Evolutionary conservation across 2,888 invertebrate species (phyloP).

Genomic region (Esperia sulphurella): DNA sequence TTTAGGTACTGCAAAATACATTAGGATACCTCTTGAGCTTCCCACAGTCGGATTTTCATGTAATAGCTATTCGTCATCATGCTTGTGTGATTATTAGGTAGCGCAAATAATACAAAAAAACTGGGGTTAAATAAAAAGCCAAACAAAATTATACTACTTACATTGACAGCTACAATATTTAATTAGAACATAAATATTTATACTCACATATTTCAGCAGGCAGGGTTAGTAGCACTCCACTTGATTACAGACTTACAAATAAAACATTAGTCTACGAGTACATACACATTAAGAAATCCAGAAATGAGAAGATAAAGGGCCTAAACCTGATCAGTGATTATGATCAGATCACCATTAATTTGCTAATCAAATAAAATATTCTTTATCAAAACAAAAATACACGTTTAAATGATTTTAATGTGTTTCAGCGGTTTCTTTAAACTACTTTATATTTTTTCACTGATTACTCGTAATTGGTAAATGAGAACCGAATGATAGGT

Average conservation of each 20-base stretch:
- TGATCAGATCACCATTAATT: too few species aligned
- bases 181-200: not conserved
- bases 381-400: too few species aligned
- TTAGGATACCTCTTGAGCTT: too few species aligned
- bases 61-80: not conserved
- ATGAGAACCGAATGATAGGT: too few species aligned
- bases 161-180: not conserved
- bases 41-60: too few species aligned
- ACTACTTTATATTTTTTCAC: too few species aligned
- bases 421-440: too few species aligned
- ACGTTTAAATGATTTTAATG: too few species aligned
- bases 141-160: constrained; percentile 10
- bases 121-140: constrained; percentile 40
- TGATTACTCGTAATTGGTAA: too few species aligned
- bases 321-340: too few species aligned
- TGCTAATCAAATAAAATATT: too few species aligned
- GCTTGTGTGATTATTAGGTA: constrained; percentile 1
- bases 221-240: constrained; percentile 39
- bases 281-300: not conserved
- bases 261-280: not conserved
- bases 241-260: constrained; percentile 16
- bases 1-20: too few species aligned
- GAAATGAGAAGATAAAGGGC: not conserved
- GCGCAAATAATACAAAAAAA: constrained; percentile 40
- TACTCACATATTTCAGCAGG: constrained; percentile 25